Conservation (phyloP, 1,140 invertebrate genomes). For the Megalonaias nervosa region DNA sequence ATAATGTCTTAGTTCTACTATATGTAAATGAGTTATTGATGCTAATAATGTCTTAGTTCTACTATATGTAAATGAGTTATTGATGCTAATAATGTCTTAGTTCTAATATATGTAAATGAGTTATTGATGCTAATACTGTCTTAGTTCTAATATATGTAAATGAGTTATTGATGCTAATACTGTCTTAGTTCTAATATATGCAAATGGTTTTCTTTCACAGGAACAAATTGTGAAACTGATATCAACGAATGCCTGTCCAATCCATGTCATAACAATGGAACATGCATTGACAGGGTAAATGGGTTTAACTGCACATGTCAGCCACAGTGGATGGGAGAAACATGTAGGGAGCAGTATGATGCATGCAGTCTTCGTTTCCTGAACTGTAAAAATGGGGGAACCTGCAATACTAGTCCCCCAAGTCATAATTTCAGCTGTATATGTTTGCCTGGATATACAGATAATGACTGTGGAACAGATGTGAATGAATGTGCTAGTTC, state of each 20-base stretch:
- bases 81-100: no score
- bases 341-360: constrained; percentile 33
- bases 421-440: constrained; percentile 45
- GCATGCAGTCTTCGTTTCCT: constrained; percentile 30
- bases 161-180: no score
- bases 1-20: no score
- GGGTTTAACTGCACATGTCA: constrained; percentile 74
- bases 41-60: no score
- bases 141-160: neutral
- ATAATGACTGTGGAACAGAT: constrained; percentile 57
- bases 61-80: neutral
- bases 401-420: constrained; percentile 30
- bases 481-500: constrained; percentile 50
- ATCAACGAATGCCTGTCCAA: constrained; percentile 71
- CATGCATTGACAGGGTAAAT: constrained; percentile 82
- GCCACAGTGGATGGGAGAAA: constrained; percentile 48
- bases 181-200: no score
- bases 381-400: constrained; percentile 22
- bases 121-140: no score
- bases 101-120: neutral
- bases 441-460: constrained; percentile 55
- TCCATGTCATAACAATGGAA: constrained; percentile 49
- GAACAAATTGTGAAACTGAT: constrained; percentile 34
- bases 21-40: neutral
- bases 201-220: constrained; percentile 24